phyloP scores from a whole-genome alignment of 2,797 vertebrate species.

The Anolis apletophallus region DNA sequence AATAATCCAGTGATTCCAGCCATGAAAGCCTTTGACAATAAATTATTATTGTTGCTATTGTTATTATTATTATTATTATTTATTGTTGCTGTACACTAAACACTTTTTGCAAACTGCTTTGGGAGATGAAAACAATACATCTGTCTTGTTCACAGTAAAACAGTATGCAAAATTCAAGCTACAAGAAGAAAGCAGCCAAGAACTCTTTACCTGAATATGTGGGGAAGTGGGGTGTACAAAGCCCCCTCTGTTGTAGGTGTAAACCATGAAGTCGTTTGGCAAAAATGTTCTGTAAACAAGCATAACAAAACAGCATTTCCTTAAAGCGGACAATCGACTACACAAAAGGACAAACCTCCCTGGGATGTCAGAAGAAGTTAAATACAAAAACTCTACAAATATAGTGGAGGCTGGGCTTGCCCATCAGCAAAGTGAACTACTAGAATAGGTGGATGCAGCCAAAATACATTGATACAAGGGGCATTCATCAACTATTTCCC shows the following conservation, averaged over 20 bases:
- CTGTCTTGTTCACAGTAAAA: neutral
- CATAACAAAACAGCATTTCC: neutral
- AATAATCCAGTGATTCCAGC: no score
- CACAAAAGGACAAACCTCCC: neutral
- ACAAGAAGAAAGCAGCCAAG: rapidly evolving
- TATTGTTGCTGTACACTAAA: neutral
- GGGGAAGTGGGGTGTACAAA: neutral
- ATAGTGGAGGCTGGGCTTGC: neutral
- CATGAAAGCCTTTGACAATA: no score
- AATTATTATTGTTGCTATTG: no score
- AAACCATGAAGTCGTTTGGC: conserved; percentile 54
- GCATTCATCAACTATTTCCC: no score
- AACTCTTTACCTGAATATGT: conserved; percentile 11
- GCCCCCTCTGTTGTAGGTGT: rapidly evolving
- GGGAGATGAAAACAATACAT: neutral
- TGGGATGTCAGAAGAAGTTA: neutral
- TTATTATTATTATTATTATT: no score
- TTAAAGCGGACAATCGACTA: neutral
- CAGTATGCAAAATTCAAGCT: neutral
- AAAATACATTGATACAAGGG: no score
- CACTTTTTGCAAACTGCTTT: neutral
- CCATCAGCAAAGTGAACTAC: neutral
- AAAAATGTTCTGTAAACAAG: conserved; percentile 54
- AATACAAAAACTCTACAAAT: neutral
- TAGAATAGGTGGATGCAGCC: no score